Evolutionary conservation across 1,140 invertebrate genomes (phyloP).

Genomic region (Pristionchus pacificus): DNA sequence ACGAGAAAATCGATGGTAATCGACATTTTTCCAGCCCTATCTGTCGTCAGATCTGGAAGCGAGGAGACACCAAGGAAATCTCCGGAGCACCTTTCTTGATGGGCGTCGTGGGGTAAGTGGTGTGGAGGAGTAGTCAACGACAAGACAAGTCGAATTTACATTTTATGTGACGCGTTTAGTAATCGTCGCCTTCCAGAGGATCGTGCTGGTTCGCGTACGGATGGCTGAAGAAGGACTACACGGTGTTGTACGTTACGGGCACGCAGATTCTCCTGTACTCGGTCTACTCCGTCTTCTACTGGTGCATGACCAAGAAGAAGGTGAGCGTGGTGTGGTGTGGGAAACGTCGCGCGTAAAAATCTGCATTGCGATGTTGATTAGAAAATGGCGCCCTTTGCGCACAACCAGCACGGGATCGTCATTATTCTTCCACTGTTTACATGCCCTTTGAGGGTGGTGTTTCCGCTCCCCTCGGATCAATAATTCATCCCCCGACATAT

Average conservation of each 20-base stretch:
- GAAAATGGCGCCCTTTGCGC: too few relatives aligned
- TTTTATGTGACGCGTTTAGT: too few relatives aligned
- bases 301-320: constrained; percentile 57
- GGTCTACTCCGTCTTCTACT: constrained; percentile 52
- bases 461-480: too few relatives aligned
- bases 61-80: constrained; percentile 54
- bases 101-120: constrained; percentile 48
- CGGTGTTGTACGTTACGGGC: constrained; percentile 48
- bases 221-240: constrained; percentile 48
- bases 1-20: too few relatives aligned
- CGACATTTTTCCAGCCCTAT: constrained; percentile 49
- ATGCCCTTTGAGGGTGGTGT: too few relatives aligned
- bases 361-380: too few relatives aligned
- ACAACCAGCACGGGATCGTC: too few relatives aligned
- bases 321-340: too few relatives aligned
- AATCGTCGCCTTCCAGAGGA: constrained; percentile 43
- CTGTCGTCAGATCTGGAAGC: constrained; percentile 57
- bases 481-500: too few relatives aligned
- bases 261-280: constrained; percentile 37
- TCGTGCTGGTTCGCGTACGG: constrained; percentile 54
- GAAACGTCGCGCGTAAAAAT: too few relatives aligned
- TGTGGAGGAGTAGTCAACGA: not conserved
- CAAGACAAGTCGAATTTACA: not conserved
- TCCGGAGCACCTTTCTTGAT: constrained; percentile 55
- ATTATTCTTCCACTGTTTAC: too few relatives aligned